These are phyloP conservation scores for Megaleporinus macrocephalus DNA, from an alignment of 2,113 vertebrate genomes.

Conservation along the genomic window DNA sequence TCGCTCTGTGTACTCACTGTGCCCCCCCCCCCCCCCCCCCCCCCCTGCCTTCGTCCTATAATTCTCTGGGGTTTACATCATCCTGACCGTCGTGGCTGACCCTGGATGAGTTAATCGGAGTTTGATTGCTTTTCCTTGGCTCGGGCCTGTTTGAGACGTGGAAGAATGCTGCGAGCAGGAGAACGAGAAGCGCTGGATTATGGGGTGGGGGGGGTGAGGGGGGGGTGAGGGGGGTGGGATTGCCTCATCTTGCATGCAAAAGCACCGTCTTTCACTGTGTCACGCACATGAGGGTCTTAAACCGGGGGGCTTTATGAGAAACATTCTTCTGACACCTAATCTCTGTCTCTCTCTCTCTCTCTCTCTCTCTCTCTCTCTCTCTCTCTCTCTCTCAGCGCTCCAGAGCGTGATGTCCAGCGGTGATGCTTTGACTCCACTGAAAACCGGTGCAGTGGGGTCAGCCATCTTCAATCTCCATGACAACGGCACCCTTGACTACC, in stretches of 20 bases:
- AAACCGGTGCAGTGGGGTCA: slow-evolving; percentile 90
- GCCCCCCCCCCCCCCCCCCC: not conserved
- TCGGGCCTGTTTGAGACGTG: slow-evolving; percentile 14
- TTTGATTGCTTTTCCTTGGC: slow-evolving; percentile 46
- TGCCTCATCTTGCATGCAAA: slow-evolving; percentile 46
- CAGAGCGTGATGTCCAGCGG: slow-evolving; percentile 94
- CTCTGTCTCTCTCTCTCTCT: slow-evolving; percentile 5
- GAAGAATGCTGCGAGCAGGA: slow-evolving; percentile 33
- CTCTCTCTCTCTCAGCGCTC: slow-evolving; percentile 76
- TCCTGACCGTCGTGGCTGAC: slow-evolving; percentile 42
- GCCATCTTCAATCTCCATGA: slow-evolving; percentile 85
- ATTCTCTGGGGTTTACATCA: slow-evolving; percentile 62
- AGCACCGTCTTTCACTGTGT: slow-evolving; percentile 1
- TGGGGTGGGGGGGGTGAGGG: not conserved
- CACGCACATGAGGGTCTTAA: slow-evolving; percentile 41
- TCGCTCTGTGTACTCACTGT: not conserved
- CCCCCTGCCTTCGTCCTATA: slow-evolving; percentile 27
- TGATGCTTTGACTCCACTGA: slow-evolving; percentile 83
- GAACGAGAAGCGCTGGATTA: not conserved
- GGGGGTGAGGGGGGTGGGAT: not conserved
- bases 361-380: slow-evolving; percentile 41
- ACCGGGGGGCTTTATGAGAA: slow-evolving; percentile 6
- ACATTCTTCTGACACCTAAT: not conserved
- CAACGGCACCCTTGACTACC: slow-evolving; percentile 92
- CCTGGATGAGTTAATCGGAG: slow-evolving; percentile 37